Evolutionary conservation across 2,888 invertebrate genomes (phyloP), one percentile per base, ranked within the genome.

Genomic region (Acrocyrtus sp.): DNA sequence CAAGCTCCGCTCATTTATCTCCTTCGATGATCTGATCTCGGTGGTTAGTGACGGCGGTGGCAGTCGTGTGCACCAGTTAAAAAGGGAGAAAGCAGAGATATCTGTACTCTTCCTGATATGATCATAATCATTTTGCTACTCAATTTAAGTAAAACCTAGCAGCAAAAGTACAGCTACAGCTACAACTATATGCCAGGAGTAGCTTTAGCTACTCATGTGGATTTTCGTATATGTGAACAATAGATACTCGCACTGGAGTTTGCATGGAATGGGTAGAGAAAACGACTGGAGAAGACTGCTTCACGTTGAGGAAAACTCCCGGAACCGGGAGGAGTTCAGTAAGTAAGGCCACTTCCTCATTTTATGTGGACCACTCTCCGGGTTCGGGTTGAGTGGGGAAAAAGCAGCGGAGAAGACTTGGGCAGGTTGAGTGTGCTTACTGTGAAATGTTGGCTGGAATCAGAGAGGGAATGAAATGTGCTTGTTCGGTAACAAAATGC

Each of bases 351-450:
- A 76, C 72, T 68, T 72, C 75, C 75, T 78, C 51, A 54, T 68
- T 66, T 65, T 57, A 62, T 62, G 57, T 70, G 75, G 77, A 77
- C 77, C 77, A 77, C 72, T 77, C 74, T 69, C 48, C 43, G 63
- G 60, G 68, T 62, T 63, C 68, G 74, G 74, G 69, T 65, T 60
- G 74, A 65, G 73, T 67, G 57, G 62, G 51, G n/a, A n/a, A n/a
- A n/a, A n/a, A 58, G 41, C 66, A 66, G 65, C 24, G 56, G 48
- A 47, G 56, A n/a, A 65, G 54, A 12, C n/a, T n/a, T 63, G 63
- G 48, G 48, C 60, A 8, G 41, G 47, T 29, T n/a, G n/a, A n/a
- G n/a, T n/a, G n/a, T n/a, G n/a, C n/a, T n/a, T n/a, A n/a, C n/a
- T n/a, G n/a, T n/a, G n/a, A n/a, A n/a, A n/a, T n/a, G n/a, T n/a